Percentiles rank a stretch among this genome's conserved stretches.
These are phyloP conservation scores for Drosophila buzzatii DNA, from an alignment of 2,888 invertebrate species.

Conservation along the genomic window DNA sequence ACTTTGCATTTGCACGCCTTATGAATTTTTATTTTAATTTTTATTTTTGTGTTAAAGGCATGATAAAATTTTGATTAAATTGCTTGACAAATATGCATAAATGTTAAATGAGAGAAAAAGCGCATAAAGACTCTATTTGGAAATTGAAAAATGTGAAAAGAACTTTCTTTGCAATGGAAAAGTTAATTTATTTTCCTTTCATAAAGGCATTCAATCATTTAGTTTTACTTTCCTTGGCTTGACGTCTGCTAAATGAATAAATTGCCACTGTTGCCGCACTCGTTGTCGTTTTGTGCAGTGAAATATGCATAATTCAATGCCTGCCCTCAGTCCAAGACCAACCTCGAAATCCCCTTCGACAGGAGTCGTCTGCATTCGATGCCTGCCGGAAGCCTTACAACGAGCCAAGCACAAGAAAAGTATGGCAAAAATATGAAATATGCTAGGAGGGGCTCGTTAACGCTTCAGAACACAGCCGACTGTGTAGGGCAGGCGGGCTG, in stretches of 20 bases:
- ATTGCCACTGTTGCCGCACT: slow-evolving; percentile 46
- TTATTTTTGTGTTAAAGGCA: not conserved
- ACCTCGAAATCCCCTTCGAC: slow-evolving; percentile 4
- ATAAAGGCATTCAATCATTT: slow-evolving; percentile 16
- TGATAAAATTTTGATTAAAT: slow-evolving; percentile 23
- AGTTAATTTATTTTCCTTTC: not conserved
- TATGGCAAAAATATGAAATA: slow-evolving; percentile 57
- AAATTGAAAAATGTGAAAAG: slow-evolving; percentile 7
- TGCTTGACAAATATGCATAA: slow-evolving; percentile 2
- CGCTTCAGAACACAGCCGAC: slow-evolving; percentile 46
- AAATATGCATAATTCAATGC: slow-evolving; percentile 73
- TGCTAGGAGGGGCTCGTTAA: slow-evolving; percentile 63
- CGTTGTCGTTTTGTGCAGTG: slow-evolving; percentile 48
- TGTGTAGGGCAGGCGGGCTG: not conserved
- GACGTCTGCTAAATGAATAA: slow-evolving; percentile 53
- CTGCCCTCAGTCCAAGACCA: not conserved
- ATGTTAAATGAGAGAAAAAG: not conserved
- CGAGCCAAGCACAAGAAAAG: slow-evolving; percentile 6
- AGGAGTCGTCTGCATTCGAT: slow-evolving; percentile 22
- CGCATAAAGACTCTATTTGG: not conserved
- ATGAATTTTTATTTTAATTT: slow-evolving; percentile 18
- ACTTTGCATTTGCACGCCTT: slow-evolving; percentile 8
- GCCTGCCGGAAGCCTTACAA: slow-evolving; percentile 26
- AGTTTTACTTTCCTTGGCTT: not conserved
- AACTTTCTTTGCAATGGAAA: slow-evolving; percentile 1